These are phyloP conservation scores for Lasiommata megera DNA, from an alignment of 2,888 invertebrate species.

Conservation along the genomic window DNA sequence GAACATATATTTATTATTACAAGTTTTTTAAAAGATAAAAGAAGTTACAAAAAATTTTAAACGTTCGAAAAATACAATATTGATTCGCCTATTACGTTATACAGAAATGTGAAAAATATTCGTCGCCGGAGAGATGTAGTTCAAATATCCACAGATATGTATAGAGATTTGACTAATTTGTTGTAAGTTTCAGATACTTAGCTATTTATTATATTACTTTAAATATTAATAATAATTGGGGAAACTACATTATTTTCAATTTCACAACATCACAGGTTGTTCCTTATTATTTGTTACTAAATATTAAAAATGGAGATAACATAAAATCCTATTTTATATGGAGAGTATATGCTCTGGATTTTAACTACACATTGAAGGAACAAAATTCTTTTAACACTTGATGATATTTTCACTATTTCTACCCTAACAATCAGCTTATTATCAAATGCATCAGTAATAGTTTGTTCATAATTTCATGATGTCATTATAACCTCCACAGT, in stretches of 20 bases:
- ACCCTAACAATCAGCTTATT: neutral
- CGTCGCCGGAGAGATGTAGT: neutral
- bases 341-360: neutral
- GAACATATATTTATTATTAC: slow-evolving; percentile 13
- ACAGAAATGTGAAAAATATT: neutral
- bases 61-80: slow-evolving; percentile 6
- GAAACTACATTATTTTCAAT: neutral
- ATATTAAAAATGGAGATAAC: neutral
- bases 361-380: neutral
- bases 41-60: neutral
- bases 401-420: neutral
- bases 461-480: neutral
- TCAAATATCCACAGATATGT: too few relatives aligned
- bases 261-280: neutral
- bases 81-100: neutral
- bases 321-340: neutral
- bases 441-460: neutral
- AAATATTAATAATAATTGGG: neutral
- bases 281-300: neutral
- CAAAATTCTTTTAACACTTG: neutral
- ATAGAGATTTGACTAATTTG: too few relatives aligned
- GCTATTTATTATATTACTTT: neutral
- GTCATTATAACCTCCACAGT: neutral
- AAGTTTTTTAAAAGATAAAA: neutral
- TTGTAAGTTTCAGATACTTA: neutral